Base-by-base conservation (phyloP, 2,888 invertebrate genomes). In the Eilema depressum region DNA sequence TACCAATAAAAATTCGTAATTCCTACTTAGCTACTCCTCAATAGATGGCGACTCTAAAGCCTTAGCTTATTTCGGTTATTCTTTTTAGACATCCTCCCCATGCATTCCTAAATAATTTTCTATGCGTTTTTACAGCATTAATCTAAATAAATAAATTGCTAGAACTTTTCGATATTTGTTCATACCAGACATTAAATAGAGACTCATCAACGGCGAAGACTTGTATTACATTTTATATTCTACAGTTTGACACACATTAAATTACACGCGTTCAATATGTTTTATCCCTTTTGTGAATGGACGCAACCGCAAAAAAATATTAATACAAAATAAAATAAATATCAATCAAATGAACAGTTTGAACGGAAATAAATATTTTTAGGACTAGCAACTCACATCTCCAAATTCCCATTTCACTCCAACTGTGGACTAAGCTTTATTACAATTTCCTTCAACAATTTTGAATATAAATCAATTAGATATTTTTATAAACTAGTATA, bases 101-200 rank as follows among this genome's bases (percentile, higher is more conserved):
- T 10, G 23, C 76, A 70, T 64, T 63, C 61, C 71, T 76, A 65
- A 56, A 73, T 66, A 68, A 17, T 53, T 71, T 62, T 68, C 70
- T 81, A 77, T 79, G 83, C 74, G 66, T 76, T 79, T 79, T 77
- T 79, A 84, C 83, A 84, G 78, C 83, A 73, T 66, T 68, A 71
- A 56, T 69, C 76, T 80, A 83, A 64, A 69, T 69, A 75, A 76
- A 82, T 75, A 75, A 75, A 69, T 73, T 57, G 69, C 74, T 80
- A 84, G 67, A 77, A 71, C 53, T 33, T 25, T 84, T 71, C 69
- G 67, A 75, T 80, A 80, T 53, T 75, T 62, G 47, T 78, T 75
- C 64, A 59, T 80, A 75, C 26, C 63, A 74, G 63, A 82, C 77
- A 75, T 69, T 57, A 59, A 68, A 73, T 72, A 66, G 28, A 77